Percentiles rank a stretch among this genome's conserved stretches.
Conservation (phyloP, 2,888 invertebrate genomes). For the Spodoptera picta region DNA sequence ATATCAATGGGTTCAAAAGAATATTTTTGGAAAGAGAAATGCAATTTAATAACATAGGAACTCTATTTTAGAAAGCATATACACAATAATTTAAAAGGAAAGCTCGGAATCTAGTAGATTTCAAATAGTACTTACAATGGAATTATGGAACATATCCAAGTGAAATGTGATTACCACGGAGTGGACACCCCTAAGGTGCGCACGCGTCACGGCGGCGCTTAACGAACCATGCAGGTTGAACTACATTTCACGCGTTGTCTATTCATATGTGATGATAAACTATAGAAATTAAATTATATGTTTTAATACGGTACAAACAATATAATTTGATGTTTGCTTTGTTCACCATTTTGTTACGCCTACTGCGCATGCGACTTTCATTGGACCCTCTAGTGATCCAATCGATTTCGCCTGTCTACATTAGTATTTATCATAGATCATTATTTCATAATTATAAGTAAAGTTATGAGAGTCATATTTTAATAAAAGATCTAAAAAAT, state of each 20-base stretch:
- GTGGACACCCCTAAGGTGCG: conserved; percentile 44
- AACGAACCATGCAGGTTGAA: conserved; percentile 73
- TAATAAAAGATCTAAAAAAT: too few relatives aligned
- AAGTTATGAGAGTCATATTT: neutral
- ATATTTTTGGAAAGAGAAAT: conserved; percentile 37
- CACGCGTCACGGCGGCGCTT: conserved; percentile 48
- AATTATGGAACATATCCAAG: conserved; percentile 46
- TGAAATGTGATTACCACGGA: conserved; percentile 49
- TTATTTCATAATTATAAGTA: conserved; percentile 2
- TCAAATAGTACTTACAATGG: conserved; percentile 52
- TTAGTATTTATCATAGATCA: conserved; percentile 4
- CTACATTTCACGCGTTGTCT: conserved; percentile 75
- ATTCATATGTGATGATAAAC: conserved; percentile 56
- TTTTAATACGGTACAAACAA: conserved; percentile 42
- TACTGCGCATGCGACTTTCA: conserved; percentile 43
- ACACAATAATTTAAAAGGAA: conserved; percentile 44
- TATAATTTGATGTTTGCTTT: conserved; percentile 36
- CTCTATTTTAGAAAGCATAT: conserved; percentile 41
- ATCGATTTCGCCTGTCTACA: conserved; percentile 38
- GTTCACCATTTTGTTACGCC: conserved; percentile 39
- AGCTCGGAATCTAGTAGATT: conserved; percentile 37
- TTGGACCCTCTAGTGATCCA: conserved; percentile 39
- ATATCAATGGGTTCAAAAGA: conserved; percentile 23
- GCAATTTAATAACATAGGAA: conserved; percentile 26
- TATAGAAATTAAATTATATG: conserved; percentile 57